Conservation (phyloP, 1,140 invertebrate genomes). For the Drosophila ananassae region DNA sequence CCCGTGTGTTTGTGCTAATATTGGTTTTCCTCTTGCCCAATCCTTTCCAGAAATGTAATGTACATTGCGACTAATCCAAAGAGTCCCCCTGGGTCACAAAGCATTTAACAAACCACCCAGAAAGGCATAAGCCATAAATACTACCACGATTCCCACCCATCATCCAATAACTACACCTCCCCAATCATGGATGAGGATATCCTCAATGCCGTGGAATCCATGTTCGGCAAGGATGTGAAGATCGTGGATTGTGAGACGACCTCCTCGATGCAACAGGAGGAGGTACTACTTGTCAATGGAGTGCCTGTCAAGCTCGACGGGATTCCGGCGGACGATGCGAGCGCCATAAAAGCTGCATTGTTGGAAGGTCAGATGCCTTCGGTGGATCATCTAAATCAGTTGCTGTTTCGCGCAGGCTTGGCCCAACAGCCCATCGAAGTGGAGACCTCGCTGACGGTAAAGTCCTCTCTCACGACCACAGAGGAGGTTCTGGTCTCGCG, state of each 20-base stretch:
- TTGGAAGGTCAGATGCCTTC: constrained; percentile 89
- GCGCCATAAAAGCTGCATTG: constrained; percentile 89
- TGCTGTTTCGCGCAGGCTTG: constrained; percentile 88
- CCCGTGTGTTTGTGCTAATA: constrained; percentile 39
- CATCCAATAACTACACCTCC: not conserved
- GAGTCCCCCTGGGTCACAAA: constrained; percentile 69
- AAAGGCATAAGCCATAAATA: constrained; percentile 34
- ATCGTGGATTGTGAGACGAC: constrained; percentile 91
- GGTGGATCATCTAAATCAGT: constrained; percentile 89
- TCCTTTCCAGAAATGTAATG: constrained; percentile 68
- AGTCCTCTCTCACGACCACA: constrained; percentile 89
- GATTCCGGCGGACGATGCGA: constrained; percentile 86
- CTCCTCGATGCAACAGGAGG: constrained; percentile 89
- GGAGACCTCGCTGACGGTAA: constrained; percentile 90
- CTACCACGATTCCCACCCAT: constrained; percentile 19
- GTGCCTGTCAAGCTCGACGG: constrained; percentile 88
- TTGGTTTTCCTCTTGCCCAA: constrained; percentile 14
- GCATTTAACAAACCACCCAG: constrained; percentile 66
- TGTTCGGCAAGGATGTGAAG: constrained; percentile 90
- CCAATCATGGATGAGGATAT: constrained; percentile 90
- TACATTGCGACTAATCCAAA: constrained; percentile 76
- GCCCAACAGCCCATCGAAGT: constrained; percentile 89
- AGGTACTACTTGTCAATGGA: constrained; percentile 90
- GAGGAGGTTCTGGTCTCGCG: constrained; percentile 90
- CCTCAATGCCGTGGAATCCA: constrained; percentile 91